Evolutionary conservation across 1,140 invertebrate genomes (phyloP).

Genomic region (Drosophila funebris): DNA sequence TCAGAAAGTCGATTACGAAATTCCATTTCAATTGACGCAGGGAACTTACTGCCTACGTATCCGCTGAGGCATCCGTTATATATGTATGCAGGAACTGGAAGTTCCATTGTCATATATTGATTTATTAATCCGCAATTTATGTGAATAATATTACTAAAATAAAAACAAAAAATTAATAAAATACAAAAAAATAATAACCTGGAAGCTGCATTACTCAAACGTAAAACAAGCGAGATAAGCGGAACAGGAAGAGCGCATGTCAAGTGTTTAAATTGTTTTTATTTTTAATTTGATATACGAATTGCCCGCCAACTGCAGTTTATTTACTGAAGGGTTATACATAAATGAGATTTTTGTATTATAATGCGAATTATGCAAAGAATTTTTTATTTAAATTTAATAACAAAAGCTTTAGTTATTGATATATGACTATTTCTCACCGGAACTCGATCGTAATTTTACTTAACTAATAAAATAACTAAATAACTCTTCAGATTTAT

Average conservation of each 20-base stretch:
- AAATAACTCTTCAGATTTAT: no score
- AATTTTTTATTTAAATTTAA: not conserved
- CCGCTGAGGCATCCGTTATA: conserved; percentile 53
- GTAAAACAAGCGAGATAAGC: conserved; percentile 32
- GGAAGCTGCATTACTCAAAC: conserved; percentile 39
- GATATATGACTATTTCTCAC: no score
- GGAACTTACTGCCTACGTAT: conserved; percentile 55
- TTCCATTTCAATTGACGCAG: conserved; percentile 53
- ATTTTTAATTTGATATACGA: conserved; percentile 10
- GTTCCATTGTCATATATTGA: conserved; percentile 35
- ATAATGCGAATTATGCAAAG: not conserved
- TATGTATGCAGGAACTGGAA: conserved; percentile 55
- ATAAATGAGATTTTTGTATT: not conserved
- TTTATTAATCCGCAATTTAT: conserved; percentile 57
- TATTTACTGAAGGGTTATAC: not conserved
- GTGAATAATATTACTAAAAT: conserved; percentile 56
- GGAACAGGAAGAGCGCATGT: conserved; percentile 41
- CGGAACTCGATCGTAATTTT: no score
- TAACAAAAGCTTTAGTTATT: no score
- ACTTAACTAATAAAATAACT: no score
- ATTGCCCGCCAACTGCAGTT: not conserved
- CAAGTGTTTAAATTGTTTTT: conserved; percentile 32
- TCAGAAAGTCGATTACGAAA: conserved; percentile 54
- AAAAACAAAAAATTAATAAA: conserved; percentile 14
- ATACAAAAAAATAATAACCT: not conserved